Percentiles rank a stretch among this genome's conserved stretches.
These are phyloP conservation scores for Todus mexicanus DNA, from an alignment of 2,797 vertebrate species.

Conservation along the genomic window DNA sequence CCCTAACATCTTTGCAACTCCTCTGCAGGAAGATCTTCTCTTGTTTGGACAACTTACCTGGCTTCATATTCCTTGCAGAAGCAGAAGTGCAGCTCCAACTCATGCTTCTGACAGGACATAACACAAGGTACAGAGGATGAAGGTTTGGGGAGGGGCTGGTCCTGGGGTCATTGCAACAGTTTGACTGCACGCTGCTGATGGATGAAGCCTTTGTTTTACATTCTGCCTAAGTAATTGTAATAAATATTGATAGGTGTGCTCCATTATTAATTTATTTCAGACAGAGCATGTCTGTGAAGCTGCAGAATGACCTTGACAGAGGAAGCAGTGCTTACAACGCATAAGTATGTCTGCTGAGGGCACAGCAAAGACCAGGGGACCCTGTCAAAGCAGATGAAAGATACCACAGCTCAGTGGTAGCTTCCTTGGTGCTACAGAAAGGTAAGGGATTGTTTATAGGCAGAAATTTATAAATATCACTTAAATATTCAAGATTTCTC, in stretches of 20 bases:
- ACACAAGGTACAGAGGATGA: background rate
- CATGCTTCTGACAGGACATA: background rate
- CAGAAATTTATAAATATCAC: background rate
- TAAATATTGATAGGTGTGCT: conserved; percentile 63
- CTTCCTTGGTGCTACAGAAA: background rate
- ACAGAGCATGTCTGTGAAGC: conserved; percentile 24
- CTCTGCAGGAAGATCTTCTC: background rate
- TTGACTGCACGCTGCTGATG: background rate
- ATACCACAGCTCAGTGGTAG: background rate
- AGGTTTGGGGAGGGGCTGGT: background rate
- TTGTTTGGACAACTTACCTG: background rate
- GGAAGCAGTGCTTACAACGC: conserved; percentile 55
- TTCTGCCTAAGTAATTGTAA: conserved; percentile 49
- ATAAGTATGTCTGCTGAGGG: conserved; percentile 30
- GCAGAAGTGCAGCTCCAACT: background rate
- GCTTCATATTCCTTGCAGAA: background rate
- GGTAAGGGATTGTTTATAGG: background rate
- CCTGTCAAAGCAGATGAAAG: conserved; percentile 42
- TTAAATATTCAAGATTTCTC: background rate
- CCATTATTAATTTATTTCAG: conserved; percentile 48
- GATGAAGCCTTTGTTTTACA: conserved; percentile 13
- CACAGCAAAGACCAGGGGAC: conserved; percentile 19
- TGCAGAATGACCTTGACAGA: conserved; percentile 10
- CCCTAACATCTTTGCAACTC: background rate
- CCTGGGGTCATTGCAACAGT: background rate